phyloP scores from a whole-genome alignment of 2,888 invertebrate genomes.

The Pherbina coryleti region DNA sequence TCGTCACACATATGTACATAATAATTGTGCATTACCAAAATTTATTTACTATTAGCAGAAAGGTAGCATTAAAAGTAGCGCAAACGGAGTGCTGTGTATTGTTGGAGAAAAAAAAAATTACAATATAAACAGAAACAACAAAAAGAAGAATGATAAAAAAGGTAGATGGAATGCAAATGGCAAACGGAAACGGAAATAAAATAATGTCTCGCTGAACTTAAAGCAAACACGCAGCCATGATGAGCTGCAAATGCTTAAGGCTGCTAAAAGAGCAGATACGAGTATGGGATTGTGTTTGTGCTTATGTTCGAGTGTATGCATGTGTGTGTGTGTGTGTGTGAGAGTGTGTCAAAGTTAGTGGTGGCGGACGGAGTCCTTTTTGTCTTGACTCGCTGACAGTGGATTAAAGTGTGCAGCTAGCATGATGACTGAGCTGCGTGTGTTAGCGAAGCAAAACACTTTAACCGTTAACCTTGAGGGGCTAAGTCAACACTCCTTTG shows the following conservation, averaged over 20 bases:
- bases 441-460: conserved; percentile 37
- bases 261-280: background rate
- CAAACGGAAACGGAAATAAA: conserved; percentile 61
- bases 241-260: background rate
- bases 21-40: background rate
- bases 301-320: background rate
- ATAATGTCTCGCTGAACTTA: conserved; percentile 49
- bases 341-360: conserved; percentile 16
- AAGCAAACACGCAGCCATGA: conserved; percentile 2
- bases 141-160: conserved; percentile 6
- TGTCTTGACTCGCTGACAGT: background rate
- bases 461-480: conserved; percentile 52
- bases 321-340: conserved; percentile 3
- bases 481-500: conserved; percentile 43
- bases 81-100: background rate
- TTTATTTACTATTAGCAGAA: background rate
- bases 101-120: no score
- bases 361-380: background rate
- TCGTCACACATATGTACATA: background rate
- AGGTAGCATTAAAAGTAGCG: background rate
- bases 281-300: conserved; percentile 2
- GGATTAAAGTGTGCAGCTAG: no score
- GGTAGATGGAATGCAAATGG: background rate
- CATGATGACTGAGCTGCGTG: background rate
- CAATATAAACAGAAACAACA: no score